A percentile compares a stretch with the other conserved stretches of the same genome.
These are phyloP conservation scores for Diplogasteroides magnus DNA, from an alignment of 1,140 invertebrate species.

Conservation along the genomic window DNA sequence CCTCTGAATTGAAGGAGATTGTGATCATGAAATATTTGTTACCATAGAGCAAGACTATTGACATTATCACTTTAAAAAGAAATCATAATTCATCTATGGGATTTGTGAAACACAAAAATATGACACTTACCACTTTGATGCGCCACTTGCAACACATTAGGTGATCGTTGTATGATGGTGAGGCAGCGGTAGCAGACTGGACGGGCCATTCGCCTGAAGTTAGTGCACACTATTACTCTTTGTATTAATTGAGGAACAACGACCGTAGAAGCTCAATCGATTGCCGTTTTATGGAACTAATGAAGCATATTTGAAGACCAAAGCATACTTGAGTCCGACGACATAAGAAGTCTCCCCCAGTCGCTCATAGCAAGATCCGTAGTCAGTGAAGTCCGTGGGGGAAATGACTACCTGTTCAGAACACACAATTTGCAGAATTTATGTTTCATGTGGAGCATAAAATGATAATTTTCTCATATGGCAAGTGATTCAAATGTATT, in stretches of 20 bases:
- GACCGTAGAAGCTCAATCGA: background rate
- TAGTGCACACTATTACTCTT: background rate
- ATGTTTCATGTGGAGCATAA: background rate
- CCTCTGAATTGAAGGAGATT: slow-evolving; percentile 22
- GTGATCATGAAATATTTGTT: background rate
- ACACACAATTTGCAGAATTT: background rate
- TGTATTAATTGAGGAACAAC: no score
- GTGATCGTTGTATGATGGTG: slow-evolving; percentile 6
- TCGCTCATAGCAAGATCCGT: slow-evolving; percentile 19
- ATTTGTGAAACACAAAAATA: background rate
- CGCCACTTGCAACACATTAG: slow-evolving; percentile 12
- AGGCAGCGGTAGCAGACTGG: slow-evolving; percentile 13
- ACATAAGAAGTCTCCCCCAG: slow-evolving; percentile 12
- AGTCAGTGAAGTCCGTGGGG: slow-evolving; percentile 16
- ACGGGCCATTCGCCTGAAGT: slow-evolving; percentile 13
- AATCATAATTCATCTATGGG: slow-evolving; percentile 15
- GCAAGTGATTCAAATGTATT: background rate
- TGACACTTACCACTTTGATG: slow-evolving; percentile 13
- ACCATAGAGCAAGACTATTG: background rate
- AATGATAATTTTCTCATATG: background rate
- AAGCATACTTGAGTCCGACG: slow-evolving; percentile 16
- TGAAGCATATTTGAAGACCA: background rate
- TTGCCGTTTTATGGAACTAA: background rate
- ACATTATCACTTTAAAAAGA: background rate
- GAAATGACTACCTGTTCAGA: slow-evolving; percentile 13